A percentile compares a stretch with the other conserved stretches of the same genome.
Conservation (phyloP, 2,888 invertebrate genomes). For the Lasioglossum calceatum region DNA sequence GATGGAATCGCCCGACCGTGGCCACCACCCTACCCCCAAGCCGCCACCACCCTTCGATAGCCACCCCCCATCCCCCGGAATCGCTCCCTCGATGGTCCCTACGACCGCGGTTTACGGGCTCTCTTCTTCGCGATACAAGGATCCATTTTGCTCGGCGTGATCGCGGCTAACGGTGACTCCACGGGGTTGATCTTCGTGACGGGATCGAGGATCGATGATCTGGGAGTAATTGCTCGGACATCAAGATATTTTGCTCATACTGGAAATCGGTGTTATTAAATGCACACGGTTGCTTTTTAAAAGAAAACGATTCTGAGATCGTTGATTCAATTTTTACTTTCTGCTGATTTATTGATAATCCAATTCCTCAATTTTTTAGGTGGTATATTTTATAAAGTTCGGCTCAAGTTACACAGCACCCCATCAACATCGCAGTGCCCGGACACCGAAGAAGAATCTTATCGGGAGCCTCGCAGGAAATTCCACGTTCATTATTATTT, state of each 20-base stretch:
- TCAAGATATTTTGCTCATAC: too few species aligned
- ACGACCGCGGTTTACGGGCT: constrained; percentile 21
- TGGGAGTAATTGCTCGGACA: background rate
- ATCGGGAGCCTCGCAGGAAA: background rate
- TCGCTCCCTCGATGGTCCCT: background rate
- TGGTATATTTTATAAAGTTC: too few species aligned
- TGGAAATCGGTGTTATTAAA: too few species aligned
- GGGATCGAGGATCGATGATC: constrained; percentile 5
- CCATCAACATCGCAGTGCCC: too few species aligned
- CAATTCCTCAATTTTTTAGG: too few species aligned
- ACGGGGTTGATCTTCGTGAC: background rate
- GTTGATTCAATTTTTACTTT: too few species aligned
- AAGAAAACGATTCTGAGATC: too few species aligned
- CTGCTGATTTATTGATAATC: too few species aligned
- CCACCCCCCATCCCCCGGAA: background rate
- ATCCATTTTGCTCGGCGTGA: constrained; percentile 10
- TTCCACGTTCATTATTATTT: background rate
- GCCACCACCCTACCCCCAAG: constrained; percentile 4
- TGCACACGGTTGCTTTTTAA: too few species aligned
- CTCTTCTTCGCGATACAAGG: constrained; percentile 19
- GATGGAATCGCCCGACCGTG: constrained; percentile 37
- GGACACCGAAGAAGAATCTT: background rate
- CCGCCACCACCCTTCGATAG: background rate
- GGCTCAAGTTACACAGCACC: too few species aligned
- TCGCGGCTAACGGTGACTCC: background rate